Base-by-base conservation (phyloP, 2,113 vertebrate species). In the Tragelaphus strepsiceros region DNA sequence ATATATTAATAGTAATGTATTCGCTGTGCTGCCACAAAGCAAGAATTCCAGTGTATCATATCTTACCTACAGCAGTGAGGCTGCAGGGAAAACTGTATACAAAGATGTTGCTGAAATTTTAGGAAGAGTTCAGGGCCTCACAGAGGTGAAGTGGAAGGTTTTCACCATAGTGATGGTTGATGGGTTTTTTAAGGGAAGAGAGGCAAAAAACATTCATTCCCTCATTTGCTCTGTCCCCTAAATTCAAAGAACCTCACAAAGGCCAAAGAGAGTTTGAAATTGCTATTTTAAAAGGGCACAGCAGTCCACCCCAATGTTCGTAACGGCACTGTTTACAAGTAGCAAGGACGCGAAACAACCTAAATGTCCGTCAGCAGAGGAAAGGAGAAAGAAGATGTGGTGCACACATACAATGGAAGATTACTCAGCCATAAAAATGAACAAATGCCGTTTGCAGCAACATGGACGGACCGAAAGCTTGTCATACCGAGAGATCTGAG, bases 361-460 rank as follows among this genome's bases (percentile, higher is more conserved):
- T 51, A 81, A 21, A 53, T 53, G 46, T n/a, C 49, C 78, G 7
- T 80, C 8, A 19, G 3, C 28, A n/a, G 30, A 32, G 46, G 4
- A 32, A 21, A 32, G 49, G 28, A 53, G 32, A 53, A 21, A 81
- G 62, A 17, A 67, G 78, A 32, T 21, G 49, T 3, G 9, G 78
- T 21, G 30, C 17, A 0, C 5, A 2, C 0, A 0, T 5, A 19
- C 2, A 51, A 1, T 6, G 77, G 26, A 28, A 49, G 43, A 6
- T 49, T 5, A 49, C 15, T 5, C 26, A 49, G 46, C 77, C 43
- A 3, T 49, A 0, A 49, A 30, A 19, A 49, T 2, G 77, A 51
- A 19, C 28, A 32, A 49, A 51, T 10, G 28, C 46, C 46, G 6
- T 30, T 5, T 51, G 28, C 28, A 19, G 77, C 8, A 17, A 51